Conservation (phyloP, 2,797 vertebrate genomes). For the Ctenopoma multispine region DNA sequence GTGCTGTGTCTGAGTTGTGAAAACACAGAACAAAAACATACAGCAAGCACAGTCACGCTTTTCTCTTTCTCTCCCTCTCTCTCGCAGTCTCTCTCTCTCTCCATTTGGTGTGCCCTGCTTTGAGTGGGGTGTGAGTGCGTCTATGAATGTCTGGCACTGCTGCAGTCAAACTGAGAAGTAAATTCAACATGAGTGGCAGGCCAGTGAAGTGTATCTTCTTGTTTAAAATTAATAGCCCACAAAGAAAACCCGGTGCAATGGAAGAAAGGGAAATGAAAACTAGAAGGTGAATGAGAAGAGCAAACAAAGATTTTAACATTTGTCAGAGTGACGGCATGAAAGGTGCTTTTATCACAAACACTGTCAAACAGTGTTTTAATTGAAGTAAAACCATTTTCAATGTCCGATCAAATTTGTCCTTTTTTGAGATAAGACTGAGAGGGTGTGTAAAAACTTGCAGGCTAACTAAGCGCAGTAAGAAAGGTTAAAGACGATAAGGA, state of each 20-base stretch:
- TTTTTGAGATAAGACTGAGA: not conserved
- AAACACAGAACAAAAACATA: constrained; percentile 81
- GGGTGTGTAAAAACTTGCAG: constrained; percentile 21
- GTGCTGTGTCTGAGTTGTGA: constrained; percentile 81
- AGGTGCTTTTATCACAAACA: constrained; percentile 10
- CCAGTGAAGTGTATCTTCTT: constrained; percentile 29
- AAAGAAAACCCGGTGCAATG: constrained; percentile 23
- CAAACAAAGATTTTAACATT: constrained; percentile 33
- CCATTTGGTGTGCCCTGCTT: constrained; percentile 57
- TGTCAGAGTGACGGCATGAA: not conserved
- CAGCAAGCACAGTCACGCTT: constrained; percentile 81
- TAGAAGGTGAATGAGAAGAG: constrained; percentile 16
- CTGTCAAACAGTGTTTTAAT: not conserved
- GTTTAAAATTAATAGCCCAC: constrained; percentile 27
- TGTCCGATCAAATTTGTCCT: not conserved
- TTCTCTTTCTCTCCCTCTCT: constrained; percentile 70
- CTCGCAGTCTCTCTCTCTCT: constrained; percentile 51
- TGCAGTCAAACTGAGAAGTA: constrained; percentile 40
- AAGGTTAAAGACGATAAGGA: rapidly evolving
- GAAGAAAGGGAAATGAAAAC: constrained; percentile 27
- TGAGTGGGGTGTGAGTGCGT: constrained; percentile 54
- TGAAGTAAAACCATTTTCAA: not conserved
- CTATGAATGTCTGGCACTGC: constrained; percentile 45
- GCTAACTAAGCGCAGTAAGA: not conserved
- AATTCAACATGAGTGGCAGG: constrained; percentile 34